Evolutionary conservation across 2,797 vertebrate species (phyloP), one percentile per base, ranked within the genome.

Genomic region (Ataeniobius toweri): DNA sequence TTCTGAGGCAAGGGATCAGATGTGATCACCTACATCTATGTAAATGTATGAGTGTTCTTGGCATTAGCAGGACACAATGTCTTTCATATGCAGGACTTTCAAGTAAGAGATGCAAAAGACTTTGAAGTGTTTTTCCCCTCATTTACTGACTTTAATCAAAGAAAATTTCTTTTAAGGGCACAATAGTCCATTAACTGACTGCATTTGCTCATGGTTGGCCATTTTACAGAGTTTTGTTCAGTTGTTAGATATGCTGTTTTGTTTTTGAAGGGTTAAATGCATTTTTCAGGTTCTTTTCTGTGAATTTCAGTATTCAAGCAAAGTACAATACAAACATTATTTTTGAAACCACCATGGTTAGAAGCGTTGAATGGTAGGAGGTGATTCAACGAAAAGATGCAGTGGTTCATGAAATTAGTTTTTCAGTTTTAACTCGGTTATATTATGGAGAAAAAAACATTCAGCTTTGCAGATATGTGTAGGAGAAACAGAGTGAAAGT

Each of bases 131-230:
- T 75, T 80, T 69, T 69, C 41, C 48, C 48, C 46, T 75, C 74
- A 16, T 81, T 89, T 83, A 80, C 73, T 77, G 24, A 69, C 87
- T 90, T 86, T 91, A 87, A 93, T 92, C 86, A 88, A 75, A 78
- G 67, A 76, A 89, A 90, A 85, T 78, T 76, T 50, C 65, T 80
- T 80, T 79, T 72, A 48, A 80, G 75, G 71, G 59, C 83, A 83
- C 85, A 83, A 85, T 83, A 86, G 79, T 79, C 67, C 74, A 48
- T 80, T 75, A 84, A 91, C 90, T 75, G 80, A 86, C 73, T 73
- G 24, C 53, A 74, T 87, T 80, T 71, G 22, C 78, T 86, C 31
- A 41, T 41, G 59, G 26, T 13, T 79, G 75, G 77, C 67, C 22
- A 74, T 58, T 58, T 58, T 63, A 50, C 56, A 31, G 63, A 24